phyloP scores from a whole-genome alignment of 2,797 vertebrate genomes.

The Lateolabrax maculatus region DNA sequence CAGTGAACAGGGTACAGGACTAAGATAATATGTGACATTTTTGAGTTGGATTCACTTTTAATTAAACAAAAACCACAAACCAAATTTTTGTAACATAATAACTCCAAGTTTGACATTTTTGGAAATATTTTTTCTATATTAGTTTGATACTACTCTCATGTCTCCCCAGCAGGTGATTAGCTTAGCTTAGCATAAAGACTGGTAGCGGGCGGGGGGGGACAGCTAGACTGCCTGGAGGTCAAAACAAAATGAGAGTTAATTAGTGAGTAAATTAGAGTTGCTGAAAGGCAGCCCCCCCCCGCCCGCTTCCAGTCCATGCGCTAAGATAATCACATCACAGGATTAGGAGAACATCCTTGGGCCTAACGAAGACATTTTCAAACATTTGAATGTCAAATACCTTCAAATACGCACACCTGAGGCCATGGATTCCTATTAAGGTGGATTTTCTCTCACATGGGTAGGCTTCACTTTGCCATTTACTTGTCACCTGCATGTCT shows the following conservation, averaged over 20 bases:
- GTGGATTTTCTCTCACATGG: not conserved
- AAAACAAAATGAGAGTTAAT: not conserved
- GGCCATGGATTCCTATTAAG: not conserved
- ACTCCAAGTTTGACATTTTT: not conserved
- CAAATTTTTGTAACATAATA: not conserved
- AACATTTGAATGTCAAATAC: slow-evolving; percentile 11
- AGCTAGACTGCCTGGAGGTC: too few relatives aligned
- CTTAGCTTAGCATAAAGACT: not conserved
- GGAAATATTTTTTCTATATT: not conserved
- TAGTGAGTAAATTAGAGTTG: not conserved
- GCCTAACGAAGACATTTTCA: not conserved
- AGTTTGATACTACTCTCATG: too few relatives aligned
- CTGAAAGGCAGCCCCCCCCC: too few relatives aligned
- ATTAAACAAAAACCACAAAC: not conserved
- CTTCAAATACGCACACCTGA: not conserved
- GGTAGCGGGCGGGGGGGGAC: not conserved
- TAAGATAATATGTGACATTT: not conserved
- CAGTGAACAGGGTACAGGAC: not conserved
- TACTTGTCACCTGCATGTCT: too few relatives aligned
- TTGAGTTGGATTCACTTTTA: not conserved
- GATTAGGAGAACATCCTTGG: slow-evolving; percentile 18
- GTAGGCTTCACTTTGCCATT: not conserved
- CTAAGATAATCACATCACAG: not conserved
- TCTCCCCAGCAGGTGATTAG: not conserved
- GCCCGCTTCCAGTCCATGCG: not conserved